Percentiles rank a stretch among this genome's conserved stretches.
phyloP scores from a whole-genome alignment of 2,888 invertebrate species.

The Neuroscelio doddi region DNA sequence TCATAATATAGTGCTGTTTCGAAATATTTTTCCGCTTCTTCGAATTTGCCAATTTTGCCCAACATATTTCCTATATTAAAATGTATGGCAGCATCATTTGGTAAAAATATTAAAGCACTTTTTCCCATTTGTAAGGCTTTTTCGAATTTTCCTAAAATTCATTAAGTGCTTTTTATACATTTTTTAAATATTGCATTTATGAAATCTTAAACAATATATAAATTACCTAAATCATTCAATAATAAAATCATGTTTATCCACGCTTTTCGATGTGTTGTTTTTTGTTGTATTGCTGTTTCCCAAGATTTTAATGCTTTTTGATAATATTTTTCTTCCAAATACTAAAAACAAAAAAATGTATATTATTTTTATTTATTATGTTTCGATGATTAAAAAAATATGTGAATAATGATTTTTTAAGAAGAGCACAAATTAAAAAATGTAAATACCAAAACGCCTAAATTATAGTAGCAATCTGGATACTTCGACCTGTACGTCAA shows the following conservation, averaged over 20 bases:
- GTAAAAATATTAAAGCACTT: constrained; percentile 80
- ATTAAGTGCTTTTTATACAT: too few species aligned
- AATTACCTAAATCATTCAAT: constrained; percentile 81
- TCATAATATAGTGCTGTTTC: constrained; percentile 81
- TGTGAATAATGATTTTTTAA: too few species aligned
- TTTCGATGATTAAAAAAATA: background rate
- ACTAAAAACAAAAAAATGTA: constrained; percentile 73
- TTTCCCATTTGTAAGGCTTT: constrained; percentile 82
- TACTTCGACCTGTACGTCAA: constrained; percentile 84
- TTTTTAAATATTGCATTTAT: constrained; percentile 17
- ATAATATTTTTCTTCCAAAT: constrained; percentile 83
- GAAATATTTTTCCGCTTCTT: constrained; percentile 88
- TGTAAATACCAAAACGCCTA: constrained; percentile 88
- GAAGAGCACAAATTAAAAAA: constrained; percentile 6
- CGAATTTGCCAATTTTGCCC: constrained; percentile 86
- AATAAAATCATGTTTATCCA: constrained; percentile 95
- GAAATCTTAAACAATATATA: background rate
- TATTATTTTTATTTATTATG: background rate
- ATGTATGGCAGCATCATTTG: constrained; percentile 83
- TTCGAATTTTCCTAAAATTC: constrained; percentile 75
- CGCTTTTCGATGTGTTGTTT: constrained; percentile 86
- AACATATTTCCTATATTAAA: constrained; percentile 92
- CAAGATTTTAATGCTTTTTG: constrained; percentile 86
- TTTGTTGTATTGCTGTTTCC: constrained; percentile 85
- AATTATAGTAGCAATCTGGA: constrained; percentile 94